phyloP scores from a whole-genome alignment of 2,888 invertebrate species.

The Yponomeuta evonymella region DNA sequence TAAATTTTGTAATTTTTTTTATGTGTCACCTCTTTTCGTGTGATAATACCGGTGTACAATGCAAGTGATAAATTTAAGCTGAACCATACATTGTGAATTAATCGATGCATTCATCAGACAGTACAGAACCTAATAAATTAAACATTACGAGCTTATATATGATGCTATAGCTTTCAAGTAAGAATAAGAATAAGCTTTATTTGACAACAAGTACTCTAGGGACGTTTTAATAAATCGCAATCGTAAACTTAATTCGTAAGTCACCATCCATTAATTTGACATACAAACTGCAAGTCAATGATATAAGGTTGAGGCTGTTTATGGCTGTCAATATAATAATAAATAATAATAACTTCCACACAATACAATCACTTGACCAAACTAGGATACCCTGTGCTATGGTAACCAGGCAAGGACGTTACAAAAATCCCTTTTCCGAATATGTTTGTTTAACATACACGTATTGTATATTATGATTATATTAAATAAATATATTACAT shows the following conservation, averaged over 20 bases:
- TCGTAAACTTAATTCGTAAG: neutral
- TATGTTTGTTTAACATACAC: too few species aligned
- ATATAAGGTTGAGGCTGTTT: neutral
- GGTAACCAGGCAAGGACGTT: too few species aligned
- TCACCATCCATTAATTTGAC: neutral
- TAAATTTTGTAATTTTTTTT: too few species aligned
- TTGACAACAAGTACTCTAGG: neutral
- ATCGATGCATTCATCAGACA: neutral
- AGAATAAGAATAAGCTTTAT: too few species aligned
- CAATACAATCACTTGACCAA: too few species aligned
- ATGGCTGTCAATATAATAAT: neutral
- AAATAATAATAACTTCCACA: too few species aligned
- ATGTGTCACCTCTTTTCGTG: neutral
- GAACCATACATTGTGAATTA: neutral
- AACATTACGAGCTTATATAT: neutral
- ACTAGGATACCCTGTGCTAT: too few species aligned
- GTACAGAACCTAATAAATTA: neutral
- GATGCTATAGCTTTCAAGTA: neutral
- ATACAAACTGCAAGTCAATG: neutral
- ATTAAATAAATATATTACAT: too few species aligned
- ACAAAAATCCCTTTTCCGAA: too few species aligned
- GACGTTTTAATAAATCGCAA: neutral
- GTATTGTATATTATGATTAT: too few species aligned
- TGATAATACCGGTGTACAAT: neutral
- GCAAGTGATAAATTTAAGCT: neutral